These are phyloP conservation scores for Bufo bufo DNA, from an alignment of 2,113 vertebrate species.

Conservation along the genomic window DNA sequence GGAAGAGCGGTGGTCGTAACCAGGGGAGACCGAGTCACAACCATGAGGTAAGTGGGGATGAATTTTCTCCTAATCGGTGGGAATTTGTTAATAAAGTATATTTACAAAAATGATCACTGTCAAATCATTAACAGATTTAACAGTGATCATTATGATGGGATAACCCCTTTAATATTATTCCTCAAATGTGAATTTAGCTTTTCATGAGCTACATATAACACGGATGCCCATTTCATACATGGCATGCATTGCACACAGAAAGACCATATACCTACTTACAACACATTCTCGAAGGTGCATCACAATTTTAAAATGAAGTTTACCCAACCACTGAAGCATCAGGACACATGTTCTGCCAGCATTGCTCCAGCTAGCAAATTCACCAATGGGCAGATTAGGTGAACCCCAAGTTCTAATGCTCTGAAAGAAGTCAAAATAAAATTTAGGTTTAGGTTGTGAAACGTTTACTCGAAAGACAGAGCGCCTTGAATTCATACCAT, in stretches of 20 bases:
- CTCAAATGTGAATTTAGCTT: neutral
- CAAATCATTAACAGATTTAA: too few species aligned
- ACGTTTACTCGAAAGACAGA: neutral
- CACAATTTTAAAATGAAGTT: neutral
- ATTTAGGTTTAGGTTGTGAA: neutral
- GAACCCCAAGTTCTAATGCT: neutral
- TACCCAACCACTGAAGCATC: neutral
- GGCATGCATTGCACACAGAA: neutral
- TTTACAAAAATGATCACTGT: too few species aligned
- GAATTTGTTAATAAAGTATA: too few species aligned
- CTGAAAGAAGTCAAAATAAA: neutral
- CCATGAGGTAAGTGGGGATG: too few species aligned
- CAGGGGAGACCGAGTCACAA: too few species aligned
- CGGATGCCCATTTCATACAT: neutral
- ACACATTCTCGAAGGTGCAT: neutral
- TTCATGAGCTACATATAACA: neutral
- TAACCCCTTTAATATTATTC: too few species aligned
- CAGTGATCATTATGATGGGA: too few species aligned
- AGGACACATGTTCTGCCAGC: neutral
- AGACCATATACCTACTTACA: neutral
- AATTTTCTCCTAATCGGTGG: too few species aligned
- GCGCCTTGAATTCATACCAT: conserved; percentile 1
- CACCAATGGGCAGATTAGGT: neutral
- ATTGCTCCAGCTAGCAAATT: neutral
- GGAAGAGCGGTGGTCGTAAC: too few species aligned